These are phyloP conservation scores for Megaceryle maxima DNA, from an alignment of 2,113 vertebrate species.

Conservation along the genomic window DNA sequence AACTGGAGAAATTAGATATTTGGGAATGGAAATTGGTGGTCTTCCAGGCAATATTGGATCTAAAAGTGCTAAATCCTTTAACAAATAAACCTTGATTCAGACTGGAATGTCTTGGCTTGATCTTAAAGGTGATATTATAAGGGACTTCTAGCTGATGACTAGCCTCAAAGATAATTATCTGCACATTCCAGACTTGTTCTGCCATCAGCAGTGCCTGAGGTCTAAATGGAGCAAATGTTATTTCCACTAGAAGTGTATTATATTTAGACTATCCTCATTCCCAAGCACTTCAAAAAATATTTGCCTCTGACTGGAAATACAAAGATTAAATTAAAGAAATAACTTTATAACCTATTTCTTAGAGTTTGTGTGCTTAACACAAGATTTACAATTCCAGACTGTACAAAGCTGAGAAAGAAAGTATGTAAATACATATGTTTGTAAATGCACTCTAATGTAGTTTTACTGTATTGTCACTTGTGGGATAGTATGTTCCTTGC, in stretches of 20 bases:
- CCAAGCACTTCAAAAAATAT: constrained; percentile 27
- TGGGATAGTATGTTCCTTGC: neutral
- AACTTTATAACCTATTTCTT: neutral
- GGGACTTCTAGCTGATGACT: constrained; percentile 71
- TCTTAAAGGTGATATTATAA: constrained; percentile 78
- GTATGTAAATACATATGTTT: neutral
- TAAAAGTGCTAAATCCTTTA: constrained; percentile 83
- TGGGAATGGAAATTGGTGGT: constrained; percentile 79
- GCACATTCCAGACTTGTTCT: constrained; percentile 73
- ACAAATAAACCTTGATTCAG: constrained; percentile 82
- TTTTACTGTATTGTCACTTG: neutral
- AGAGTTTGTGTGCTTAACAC: neutral
- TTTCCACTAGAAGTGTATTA: constrained; percentile 57
- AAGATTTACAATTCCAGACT: neutral
- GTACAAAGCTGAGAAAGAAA: neutral
- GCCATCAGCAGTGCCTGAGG: constrained; percentile 61
- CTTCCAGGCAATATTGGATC: constrained; percentile 79
- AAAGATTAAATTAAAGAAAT: constrained; percentile 7
- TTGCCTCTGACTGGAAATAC: constrained; percentile 13
- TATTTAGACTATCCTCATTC: constrained; percentile 47
- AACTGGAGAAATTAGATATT: constrained; percentile 80
- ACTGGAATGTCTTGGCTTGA: constrained; percentile 84
- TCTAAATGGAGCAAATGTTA: constrained; percentile 61
- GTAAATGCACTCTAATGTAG: fast-evolving
- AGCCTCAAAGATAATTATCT: constrained; percentile 79